Evolutionary conservation across 2,797 vertebrate species (phyloP).

Genomic region (Periophthalmus magnuspinnatus): DNA sequence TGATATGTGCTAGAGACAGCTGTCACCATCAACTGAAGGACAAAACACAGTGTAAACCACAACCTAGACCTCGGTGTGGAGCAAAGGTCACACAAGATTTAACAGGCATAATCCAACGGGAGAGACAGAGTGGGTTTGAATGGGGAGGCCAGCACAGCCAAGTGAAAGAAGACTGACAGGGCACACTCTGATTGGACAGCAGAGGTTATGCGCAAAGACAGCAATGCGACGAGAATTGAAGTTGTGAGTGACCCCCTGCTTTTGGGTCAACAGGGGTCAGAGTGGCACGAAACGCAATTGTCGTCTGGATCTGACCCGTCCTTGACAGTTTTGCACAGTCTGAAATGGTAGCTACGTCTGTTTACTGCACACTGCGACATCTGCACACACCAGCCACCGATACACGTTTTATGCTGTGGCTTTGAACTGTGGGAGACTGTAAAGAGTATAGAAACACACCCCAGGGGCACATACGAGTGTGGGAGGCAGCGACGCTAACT

Average conservation of each 20-base stretch:
- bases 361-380: slow-evolving; percentile 5
- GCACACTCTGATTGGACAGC: slow-evolving; percentile 19
- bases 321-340: slow-evolving; percentile 5
- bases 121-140: slow-evolving; percentile 5
- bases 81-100: slow-evolving; percentile 10
- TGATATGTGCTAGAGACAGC: not conserved
- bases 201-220: slow-evolving; percentile 12
- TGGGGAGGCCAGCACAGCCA: slow-evolving; percentile 23
- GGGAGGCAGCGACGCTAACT: not conserved
- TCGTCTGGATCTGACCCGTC: slow-evolving; percentile 7
- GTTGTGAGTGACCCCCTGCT: slow-evolving; percentile 2
- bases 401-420: not conserved
- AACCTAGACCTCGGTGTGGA: not conserved
- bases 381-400: slow-evolving; percentile 14
- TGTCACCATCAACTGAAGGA: not conserved
- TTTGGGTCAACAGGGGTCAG: slow-evolving; percentile 20
- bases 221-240: slow-evolving; percentile 11
- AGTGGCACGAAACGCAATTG: slow-evolving; percentile 16
- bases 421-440: not conserved
- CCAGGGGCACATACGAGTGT: not conserved
- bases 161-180: slow-evolving; percentile 8
- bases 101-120: not conserved
- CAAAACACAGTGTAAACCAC: not conserved
- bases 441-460: not conserved
- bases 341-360: slow-evolving; percentile 7